phyloP scores from a whole-genome alignment of 2,113 vertebrate genomes.

The Bufo bufo region DNA sequence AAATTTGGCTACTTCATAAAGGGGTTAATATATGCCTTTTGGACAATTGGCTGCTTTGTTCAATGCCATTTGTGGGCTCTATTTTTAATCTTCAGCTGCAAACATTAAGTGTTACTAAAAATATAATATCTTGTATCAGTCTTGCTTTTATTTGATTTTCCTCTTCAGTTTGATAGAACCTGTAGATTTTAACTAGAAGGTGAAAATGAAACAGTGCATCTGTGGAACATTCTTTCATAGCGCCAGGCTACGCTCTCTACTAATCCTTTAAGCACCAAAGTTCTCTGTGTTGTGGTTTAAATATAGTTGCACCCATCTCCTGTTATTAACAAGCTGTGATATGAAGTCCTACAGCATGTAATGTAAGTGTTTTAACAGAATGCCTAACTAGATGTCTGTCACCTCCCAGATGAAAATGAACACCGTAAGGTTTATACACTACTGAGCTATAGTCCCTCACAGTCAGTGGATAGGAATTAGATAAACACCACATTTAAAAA shows the following conservation, averaged over 20 bases:
- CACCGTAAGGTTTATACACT: constrained; percentile 35
- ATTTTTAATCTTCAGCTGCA: not conserved
- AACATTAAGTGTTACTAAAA: not conserved
- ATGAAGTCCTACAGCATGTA: constrained; percentile 29
- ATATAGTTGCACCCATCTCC: constrained; percentile 51
- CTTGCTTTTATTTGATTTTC: constrained; percentile 24
- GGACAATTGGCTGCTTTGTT: not conserved
- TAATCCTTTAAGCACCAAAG: constrained; percentile 58
- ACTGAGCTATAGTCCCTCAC: constrained; percentile 20
- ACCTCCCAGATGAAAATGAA: constrained; percentile 56
- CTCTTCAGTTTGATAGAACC: constrained; percentile 24
- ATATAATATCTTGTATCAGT: constrained; percentile 17
- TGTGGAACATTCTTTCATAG: constrained; percentile 63
- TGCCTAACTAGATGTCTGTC: constrained; percentile 53
- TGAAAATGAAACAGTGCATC: constrained; percentile 65
- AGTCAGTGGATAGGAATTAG: constrained; percentile 15
- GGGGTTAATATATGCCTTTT: not conserved
- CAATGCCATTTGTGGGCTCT: not conserved
- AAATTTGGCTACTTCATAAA: not conserved
- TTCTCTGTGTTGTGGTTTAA: constrained; percentile 56
- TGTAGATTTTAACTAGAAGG: constrained; percentile 32
- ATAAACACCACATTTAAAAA: not conserved
- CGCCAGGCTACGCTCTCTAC: constrained; percentile 50
- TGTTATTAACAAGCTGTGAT: constrained; percentile 39
- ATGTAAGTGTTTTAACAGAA: constrained; percentile 36